Percentiles rank a stretch among this genome's conserved stretches.
These are phyloP conservation scores for Drosophila suzukii DNA, from an alignment of 1,140 invertebrate genomes.

Conservation along the genomic window DNA sequence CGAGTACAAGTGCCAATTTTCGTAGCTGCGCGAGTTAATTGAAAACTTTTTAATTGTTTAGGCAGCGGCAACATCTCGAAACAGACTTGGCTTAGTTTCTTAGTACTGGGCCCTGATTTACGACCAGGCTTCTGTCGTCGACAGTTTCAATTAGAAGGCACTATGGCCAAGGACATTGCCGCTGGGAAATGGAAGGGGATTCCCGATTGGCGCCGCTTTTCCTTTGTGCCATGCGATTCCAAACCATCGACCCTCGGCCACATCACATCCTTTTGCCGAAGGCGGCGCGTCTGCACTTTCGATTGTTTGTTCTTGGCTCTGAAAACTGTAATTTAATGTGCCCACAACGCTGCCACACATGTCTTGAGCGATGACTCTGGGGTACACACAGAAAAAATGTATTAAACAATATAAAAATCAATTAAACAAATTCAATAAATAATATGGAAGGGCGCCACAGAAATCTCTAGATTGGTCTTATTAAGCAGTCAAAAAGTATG, in stretches of 20 bases:
- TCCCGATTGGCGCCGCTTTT: slow-evolving; percentile 29
- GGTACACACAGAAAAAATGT: slow-evolving; percentile 14
- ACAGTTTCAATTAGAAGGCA: slow-evolving; percentile 75
- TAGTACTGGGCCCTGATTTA: slow-evolving; percentile 57
- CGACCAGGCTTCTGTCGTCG: slow-evolving; percentile 58
- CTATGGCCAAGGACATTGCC: slow-evolving; percentile 13
- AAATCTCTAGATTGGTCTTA: too few relatives aligned
- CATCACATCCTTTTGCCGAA: slow-evolving; percentile 25
- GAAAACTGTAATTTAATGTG: slow-evolving; percentile 63
- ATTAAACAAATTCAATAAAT: neutral
- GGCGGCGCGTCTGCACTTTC: slow-evolving; percentile 49
- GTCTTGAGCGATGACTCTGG: slow-evolving; percentile 10
- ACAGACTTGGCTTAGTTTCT: slow-evolving; percentile 63
- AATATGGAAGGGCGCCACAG: too few relatives aligned
- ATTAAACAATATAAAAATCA: neutral
- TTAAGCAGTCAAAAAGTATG: too few relatives aligned
- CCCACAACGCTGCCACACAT: slow-evolving; percentile 24
- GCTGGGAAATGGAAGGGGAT: neutral
- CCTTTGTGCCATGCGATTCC: slow-evolving; percentile 32
- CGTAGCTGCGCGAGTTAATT: slow-evolving; percentile 68
- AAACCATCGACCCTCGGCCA: slow-evolving; percentile 30
- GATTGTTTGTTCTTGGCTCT: slow-evolving; percentile 53
- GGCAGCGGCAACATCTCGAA: slow-evolving; percentile 51
- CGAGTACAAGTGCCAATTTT: slow-evolving; percentile 80
- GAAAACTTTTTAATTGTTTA: slow-evolving; percentile 80